A percentile compares a stretch with the other conserved stretches of the same genome.
phyloP scores from a whole-genome alignment of 2,888 invertebrate genomes.

The Synergus itoensis region DNA sequence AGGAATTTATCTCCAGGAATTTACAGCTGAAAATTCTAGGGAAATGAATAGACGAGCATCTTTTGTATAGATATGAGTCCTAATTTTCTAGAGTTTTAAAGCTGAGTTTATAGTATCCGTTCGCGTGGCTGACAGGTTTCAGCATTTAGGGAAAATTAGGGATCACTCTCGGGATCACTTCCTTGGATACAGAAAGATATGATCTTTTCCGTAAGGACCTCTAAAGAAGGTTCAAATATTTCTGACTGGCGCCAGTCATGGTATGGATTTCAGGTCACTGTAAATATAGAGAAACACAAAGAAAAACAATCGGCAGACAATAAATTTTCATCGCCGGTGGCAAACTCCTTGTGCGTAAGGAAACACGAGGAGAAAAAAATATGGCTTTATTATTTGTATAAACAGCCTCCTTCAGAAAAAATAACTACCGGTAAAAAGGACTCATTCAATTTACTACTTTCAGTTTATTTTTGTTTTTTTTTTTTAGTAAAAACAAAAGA shows the following conservation, averaged over 20 bases:
- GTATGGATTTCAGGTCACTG: slow-evolving; percentile 58
- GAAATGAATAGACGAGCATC: not conserved
- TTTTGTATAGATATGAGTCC: not conserved
- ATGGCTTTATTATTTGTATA: not conserved
- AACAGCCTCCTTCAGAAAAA: not conserved
- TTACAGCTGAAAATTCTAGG: not conserved
- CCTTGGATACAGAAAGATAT: slow-evolving; percentile 59
- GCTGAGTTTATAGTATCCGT: slow-evolving; percentile 10
- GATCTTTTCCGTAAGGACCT: slow-evolving; percentile 72
- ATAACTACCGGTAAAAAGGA: not conserved
- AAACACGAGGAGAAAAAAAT: slow-evolving; percentile 5
- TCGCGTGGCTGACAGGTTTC: slow-evolving; percentile 49
- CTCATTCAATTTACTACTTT: not conserved
- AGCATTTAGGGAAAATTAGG: slow-evolving; percentile 56
- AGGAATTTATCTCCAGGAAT: slow-evolving; percentile 7
- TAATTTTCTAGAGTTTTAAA: slow-evolving; percentile 23
- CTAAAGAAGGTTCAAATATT: slow-evolving; percentile 71
- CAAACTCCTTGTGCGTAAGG: not conserved
- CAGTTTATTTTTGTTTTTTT: not conserved
- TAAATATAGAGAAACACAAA: slow-evolving; percentile 42
- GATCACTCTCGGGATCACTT: slow-evolving; percentile 50
- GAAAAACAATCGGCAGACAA: slow-evolving; percentile 50
- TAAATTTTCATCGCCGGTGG: not conserved
- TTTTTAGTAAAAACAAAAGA: not conserved
- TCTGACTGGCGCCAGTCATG: slow-evolving; percentile 73